Base-by-base conservation (phyloP, 2,113 vertebrate genomes). In the Lamprotornis superbus region DNA sequence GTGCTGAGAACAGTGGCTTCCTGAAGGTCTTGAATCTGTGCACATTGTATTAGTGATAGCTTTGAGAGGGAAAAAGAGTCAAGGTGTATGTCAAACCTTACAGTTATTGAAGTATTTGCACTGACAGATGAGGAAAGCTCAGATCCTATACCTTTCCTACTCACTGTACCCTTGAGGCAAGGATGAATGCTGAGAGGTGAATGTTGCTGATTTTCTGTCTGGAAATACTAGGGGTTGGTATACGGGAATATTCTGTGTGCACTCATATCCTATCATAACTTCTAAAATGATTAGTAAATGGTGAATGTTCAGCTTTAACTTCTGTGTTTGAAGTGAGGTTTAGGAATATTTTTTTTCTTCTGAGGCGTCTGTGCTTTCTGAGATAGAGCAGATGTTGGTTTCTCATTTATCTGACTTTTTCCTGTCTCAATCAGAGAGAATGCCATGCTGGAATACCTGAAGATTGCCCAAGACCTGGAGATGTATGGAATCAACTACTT, bases 401-500 rank as follows among this genome's bases (percentile, higher is more conserved):
- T 40, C 35, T 75, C 12, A 47, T 85, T 56, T 75, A 49, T 40
- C 19, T 49, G 30, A 13, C 5, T 87, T 24, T 53, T 70, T 75
- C 19, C 11, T 79, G 7, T 76, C 31, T 86, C 50, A 33, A 52
- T 33, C 70, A 99, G 99, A 93, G 99, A 99, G 94, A 99, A 97
- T 12, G 98, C 99, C 12, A 99, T 99, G 98, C 61, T 99, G 95
- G 99, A 99, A 95, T 99, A 99, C 90, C 97, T 99, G 97, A 99
- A 99, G 98, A 99, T 99, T 25, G 99, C 99, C 39, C 99, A 99
- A 96, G 99, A 99, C 95, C 97, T 99, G 96, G 99, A 99, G 85
- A 99, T 99, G 99, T 99, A 99, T 18, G 99, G 99, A 16, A 99
- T 99, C 88, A 99, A 99, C 97, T 99, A 99, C 91, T 99, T 99